phyloP scores from a whole-genome alignment of 2,113 vertebrate genomes.

The Eulemur rufifrons region DNA sequence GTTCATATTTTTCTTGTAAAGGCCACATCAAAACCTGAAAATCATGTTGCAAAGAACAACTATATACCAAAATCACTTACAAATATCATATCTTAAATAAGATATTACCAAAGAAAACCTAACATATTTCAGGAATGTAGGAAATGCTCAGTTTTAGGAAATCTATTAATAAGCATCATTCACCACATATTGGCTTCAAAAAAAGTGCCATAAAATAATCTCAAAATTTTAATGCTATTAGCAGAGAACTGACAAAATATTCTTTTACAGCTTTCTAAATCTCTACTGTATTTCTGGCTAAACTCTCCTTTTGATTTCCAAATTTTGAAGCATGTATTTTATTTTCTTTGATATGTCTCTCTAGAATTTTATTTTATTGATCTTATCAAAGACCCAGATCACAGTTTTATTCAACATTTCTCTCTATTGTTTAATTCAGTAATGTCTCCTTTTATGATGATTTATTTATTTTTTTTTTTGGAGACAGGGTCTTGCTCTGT shows the following conservation, averaged over 20 bases:
- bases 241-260: background rate
- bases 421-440: background rate
- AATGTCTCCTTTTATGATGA: background rate
- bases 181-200: background rate
- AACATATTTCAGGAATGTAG: background rate
- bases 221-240: background rate
- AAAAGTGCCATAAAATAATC: background rate
- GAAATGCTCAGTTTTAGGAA: background rate
- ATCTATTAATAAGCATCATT: background rate
- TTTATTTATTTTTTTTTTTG: background rate
- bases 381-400: background rate
- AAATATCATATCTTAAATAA: background rate
- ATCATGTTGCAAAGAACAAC: background rate
- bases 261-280: background rate
- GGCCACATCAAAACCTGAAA: conserved; percentile 2
- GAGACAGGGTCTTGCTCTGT: too few species aligned
- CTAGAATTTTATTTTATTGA: conserved; percentile 21
- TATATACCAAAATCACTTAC: background rate
- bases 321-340: background rate
- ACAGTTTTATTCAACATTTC: background rate
- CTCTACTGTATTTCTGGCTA: background rate
- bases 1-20: background rate
- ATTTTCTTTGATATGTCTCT: background rate
- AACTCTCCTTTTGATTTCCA: background rate
- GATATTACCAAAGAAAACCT: background rate